phyloP scores from a whole-genome alignment of 2,888 invertebrate species.

The Acanthosoma haemorrhoidale region DNA sequence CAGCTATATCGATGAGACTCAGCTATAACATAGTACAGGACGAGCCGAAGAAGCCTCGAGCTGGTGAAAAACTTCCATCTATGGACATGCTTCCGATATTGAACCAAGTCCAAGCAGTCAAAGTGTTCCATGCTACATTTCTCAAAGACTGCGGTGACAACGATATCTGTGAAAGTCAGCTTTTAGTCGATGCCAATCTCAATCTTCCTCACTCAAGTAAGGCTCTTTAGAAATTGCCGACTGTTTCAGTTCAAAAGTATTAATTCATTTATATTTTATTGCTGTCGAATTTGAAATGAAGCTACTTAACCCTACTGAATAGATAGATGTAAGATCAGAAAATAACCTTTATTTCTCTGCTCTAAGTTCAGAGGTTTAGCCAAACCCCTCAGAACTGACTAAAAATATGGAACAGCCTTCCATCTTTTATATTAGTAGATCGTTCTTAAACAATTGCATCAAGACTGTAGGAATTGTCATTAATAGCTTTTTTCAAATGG shows the following conservation, averaged over 20 bases:
- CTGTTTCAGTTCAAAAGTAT: too few species aligned
- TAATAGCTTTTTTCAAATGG: too few species aligned
- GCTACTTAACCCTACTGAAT: too few species aligned
- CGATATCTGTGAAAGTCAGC: slow-evolving; percentile 78
- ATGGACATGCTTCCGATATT: slow-evolving; percentile 79
- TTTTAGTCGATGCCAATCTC: slow-evolving; percentile 61
- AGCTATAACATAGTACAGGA: slow-evolving; percentile 74
- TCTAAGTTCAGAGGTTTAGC: too few species aligned
- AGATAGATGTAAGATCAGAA: neutral
- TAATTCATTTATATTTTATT: too few species aligned
- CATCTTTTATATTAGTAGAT: too few species aligned
- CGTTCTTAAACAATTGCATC: too few species aligned
- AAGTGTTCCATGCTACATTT: slow-evolving; percentile 76
- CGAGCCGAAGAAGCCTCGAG: slow-evolving; percentile 53
- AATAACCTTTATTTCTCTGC: neutral
- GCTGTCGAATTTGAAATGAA: too few species aligned
- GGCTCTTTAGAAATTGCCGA: neutral
- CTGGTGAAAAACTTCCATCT: slow-evolving; percentile 57
- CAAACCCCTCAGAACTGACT: too few species aligned
- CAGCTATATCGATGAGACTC: slow-evolving; percentile 69
- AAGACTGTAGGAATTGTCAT: too few species aligned
- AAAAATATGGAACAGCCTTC: too few species aligned
- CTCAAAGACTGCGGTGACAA: slow-evolving; percentile 87
- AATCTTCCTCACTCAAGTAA: slow-evolving; percentile 46
- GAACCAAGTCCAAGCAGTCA: slow-evolving; percentile 77